Evolutionary conservation across 2,113 vertebrate genomes (phyloP).

Genomic region (Charina bottae): DNA sequence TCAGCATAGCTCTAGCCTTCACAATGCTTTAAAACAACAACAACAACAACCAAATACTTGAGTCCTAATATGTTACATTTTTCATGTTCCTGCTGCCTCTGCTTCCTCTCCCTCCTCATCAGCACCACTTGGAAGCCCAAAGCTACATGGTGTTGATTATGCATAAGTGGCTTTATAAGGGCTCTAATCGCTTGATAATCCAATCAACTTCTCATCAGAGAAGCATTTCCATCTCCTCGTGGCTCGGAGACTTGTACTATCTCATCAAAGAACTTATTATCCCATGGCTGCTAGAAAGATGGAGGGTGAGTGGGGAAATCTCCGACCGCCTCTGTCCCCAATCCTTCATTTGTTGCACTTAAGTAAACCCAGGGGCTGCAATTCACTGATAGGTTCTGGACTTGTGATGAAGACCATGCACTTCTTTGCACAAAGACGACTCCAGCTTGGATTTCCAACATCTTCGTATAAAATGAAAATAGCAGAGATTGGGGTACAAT

Average conservation of each 20-base stretch:
- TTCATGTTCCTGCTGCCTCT: no score
- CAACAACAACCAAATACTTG: no score
- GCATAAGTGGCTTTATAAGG: conserved; percentile 67
- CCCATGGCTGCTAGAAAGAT: conserved; percentile 23
- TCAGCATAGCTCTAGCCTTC: no score
- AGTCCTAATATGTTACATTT: no score
- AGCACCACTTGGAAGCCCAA: conserved; percentile 50
- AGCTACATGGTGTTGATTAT: conserved; percentile 63
- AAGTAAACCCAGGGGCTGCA: neutral
- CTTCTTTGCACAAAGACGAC: no score
- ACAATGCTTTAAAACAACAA: no score
- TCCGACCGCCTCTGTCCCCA: neutral
- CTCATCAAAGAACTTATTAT: conserved; percentile 24
- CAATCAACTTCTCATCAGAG: conserved; percentile 68
- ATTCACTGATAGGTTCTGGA: no score
- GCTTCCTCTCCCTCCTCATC: conserved; percentile 33
- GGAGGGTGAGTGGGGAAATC: neutral
- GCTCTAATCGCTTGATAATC: conserved; percentile 71
- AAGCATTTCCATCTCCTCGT: conserved; percentile 50
- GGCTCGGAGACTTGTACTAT: conserved; percentile 44
- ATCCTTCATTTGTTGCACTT: neutral
- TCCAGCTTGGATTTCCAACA: no score
- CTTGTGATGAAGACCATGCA: no score
- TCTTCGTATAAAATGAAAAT: no score
- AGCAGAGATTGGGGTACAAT: no score